Percentiles rank a stretch among this genome's conserved stretches.
Evolutionary conservation across 2,888 invertebrate genomes (phyloP).

Genomic region (Eudemis profundana): DNA sequence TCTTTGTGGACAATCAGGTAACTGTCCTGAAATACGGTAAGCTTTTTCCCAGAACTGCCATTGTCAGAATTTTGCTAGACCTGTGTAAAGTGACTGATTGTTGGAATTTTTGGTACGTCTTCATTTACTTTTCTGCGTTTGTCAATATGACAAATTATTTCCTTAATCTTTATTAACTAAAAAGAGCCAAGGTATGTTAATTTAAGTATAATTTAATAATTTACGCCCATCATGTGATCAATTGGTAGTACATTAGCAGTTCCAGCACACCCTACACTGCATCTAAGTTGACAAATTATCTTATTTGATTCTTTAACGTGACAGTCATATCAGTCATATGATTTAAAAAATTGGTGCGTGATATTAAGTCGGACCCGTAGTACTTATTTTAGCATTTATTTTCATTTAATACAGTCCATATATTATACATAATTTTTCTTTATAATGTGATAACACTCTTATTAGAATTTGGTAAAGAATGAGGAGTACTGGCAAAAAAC

Average conservation of each 20-base stretch:
- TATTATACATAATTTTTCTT: neutral
- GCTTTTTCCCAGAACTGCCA: constrained; percentile 63
- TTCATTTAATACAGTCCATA: neutral
- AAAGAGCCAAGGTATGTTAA: neutral
- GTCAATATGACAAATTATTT: neutral
- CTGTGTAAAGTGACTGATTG: constrained; percentile 42
- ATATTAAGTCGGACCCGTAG: neutral
- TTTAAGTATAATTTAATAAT: constrained; percentile 1
- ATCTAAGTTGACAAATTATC: neutral
- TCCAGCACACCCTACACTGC: constrained; percentile 11
- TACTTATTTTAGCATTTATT: neutral
- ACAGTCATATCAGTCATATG: neutral
- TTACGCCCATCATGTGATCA: constrained; percentile 50
- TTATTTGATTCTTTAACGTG: neutral
- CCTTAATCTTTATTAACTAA: neutral
- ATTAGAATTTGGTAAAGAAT: constrained; percentile 2
- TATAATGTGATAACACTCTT: neutral
- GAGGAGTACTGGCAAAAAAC: neutral
- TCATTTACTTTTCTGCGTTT: constrained; percentile 9
- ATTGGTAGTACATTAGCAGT: constrained; percentile 10
- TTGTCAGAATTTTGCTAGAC: constrained; percentile 54
- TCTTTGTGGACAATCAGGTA: constrained; percentile 55
- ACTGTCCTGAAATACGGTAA: constrained; percentile 59
- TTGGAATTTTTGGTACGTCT: constrained; percentile 26
- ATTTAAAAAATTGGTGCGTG: neutral